Conservation (phyloP, 1,140 invertebrate species). For the Aphaenogaster floridana region DNA sequence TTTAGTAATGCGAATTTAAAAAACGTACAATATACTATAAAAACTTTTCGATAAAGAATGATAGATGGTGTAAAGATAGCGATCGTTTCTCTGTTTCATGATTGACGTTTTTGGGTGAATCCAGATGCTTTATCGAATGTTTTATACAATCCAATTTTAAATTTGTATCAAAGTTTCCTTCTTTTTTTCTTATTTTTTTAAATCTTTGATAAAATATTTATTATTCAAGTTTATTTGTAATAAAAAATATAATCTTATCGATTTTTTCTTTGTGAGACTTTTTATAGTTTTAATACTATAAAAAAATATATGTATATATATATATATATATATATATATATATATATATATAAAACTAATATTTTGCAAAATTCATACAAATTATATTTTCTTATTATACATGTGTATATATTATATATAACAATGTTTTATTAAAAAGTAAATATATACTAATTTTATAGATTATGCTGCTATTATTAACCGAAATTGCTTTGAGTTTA, state of each 20-base stretch:
- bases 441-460: not conserved
- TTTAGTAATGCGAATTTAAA: not conserved
- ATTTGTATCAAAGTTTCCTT: not conserved
- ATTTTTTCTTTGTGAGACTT: not conserved
- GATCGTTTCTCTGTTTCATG: slow-evolving; percentile 37
- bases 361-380: not conserved
- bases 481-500: not conserved
- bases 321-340: too few relatives aligned
- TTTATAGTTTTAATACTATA: not conserved
- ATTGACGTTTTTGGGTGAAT: slow-evolving; percentile 69
- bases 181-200: slow-evolving; percentile 11
- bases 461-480: not conserved
- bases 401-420: not conserved
- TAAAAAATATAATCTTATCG: not conserved
- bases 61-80: slow-evolving; percentile 12
- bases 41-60: slow-evolving; percentile 33
- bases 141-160: not conserved
- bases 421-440: not conserved
- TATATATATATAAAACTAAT: not conserved
- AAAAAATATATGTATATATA: not conserved
- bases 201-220: not conserved
- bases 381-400: not conserved
- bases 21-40: not conserved
- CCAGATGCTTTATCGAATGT: slow-evolving; percentile 29
- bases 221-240: not conserved